These are phyloP conservation scores for Phocoena phocoena DNA, from an alignment of 2,113 vertebrate species.

Conservation along the genomic window DNA sequence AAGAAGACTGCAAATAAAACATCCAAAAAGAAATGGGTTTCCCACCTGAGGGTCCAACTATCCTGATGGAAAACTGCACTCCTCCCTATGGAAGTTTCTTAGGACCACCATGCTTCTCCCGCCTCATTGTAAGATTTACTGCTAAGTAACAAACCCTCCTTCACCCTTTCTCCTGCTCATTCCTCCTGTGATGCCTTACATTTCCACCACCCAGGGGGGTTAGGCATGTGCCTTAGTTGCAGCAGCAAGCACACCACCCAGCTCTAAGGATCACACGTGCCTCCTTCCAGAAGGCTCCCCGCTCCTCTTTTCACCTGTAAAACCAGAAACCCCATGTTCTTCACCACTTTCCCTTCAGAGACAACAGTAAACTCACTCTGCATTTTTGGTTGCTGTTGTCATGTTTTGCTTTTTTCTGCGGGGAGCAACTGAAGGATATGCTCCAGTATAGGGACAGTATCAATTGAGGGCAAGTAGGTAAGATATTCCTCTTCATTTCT, in stretches of 20 bases:
- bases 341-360: not conserved
- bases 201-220: not conserved
- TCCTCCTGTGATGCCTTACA: not conserved
- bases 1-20: not conserved
- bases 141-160: not conserved
- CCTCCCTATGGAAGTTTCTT: not conserved
- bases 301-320: too few relatives aligned
- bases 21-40: not conserved
- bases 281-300: not conserved
- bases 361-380: not conserved
- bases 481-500: not conserved
- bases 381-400: too few relatives aligned
- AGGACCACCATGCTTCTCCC: not conserved
- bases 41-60: not conserved
- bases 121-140: not conserved
- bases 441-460: not conserved
- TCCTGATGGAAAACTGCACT: not conserved
- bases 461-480: not conserved
- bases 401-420: not conserved
- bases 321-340: not conserved
- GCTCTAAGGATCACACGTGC: not conserved
- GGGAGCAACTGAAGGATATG: not conserved
- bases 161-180: not conserved
- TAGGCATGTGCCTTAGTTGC: fast-evolving
- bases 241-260: not conserved